phyloP scores from a whole-genome alignment of 2,113 vertebrate genomes.

The Eclectus roratus region DNA sequence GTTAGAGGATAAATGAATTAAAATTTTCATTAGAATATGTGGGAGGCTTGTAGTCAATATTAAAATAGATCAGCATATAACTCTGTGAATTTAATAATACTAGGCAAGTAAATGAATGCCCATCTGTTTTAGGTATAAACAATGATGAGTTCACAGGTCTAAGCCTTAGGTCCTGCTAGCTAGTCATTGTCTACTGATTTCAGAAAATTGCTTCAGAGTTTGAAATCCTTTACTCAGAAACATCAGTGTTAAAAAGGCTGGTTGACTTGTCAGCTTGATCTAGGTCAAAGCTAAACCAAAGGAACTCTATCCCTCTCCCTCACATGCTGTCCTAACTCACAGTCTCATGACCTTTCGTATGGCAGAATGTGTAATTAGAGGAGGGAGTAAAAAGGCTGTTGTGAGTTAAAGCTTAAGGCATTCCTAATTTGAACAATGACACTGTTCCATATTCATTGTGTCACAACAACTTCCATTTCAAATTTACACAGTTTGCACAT shows the following conservation, averaged over 20 bases:
- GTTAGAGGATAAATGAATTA: not conserved
- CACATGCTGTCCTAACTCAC: not conserved
- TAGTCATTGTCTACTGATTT: not conserved
- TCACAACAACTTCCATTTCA: slow-evolving; percentile 20
- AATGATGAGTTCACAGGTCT: not conserved
- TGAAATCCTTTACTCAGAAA: not conserved
- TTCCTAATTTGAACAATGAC: not conserved
- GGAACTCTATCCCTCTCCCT: not conserved
- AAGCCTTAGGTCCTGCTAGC: not conserved
- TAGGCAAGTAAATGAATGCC: not conserved
- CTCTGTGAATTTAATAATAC: not conserved
- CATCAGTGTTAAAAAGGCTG: not conserved
- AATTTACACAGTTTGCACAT: not conserved
- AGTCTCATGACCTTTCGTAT: slow-evolving; percentile 19
- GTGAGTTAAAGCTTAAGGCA: slow-evolving; percentile 11
- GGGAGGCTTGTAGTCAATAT: not conserved
- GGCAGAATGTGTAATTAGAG: slow-evolving; percentile 37
- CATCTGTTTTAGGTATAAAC: not conserved
- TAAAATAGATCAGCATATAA: not conserved
- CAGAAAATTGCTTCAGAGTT: not conserved
- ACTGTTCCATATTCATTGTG: slow-evolving; percentile 8
- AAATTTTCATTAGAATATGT: not conserved
- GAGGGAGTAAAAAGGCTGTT: slow-evolving; percentile 24
- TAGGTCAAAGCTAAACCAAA: slow-evolving; percentile 14
- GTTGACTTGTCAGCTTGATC: slow-evolving; percentile 40